Conservation (phyloP, 2,113 vertebrate genomes). For the Phalacrocorax brasilianus region DNA sequence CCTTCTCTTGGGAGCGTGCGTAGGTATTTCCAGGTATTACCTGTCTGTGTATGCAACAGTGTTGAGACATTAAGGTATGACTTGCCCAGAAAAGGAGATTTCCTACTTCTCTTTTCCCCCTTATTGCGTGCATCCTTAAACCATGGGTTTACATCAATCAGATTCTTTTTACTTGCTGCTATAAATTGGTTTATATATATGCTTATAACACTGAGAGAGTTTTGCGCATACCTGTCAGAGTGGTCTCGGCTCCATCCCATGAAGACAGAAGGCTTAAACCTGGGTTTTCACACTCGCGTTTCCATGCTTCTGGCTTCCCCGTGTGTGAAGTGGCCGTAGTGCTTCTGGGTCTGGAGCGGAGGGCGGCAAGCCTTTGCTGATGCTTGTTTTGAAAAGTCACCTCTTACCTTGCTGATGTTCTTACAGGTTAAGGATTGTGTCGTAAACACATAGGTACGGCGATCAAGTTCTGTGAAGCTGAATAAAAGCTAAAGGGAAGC, state of each 20-base stretch:
- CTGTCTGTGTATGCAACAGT: background rate
- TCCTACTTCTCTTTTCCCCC: background rate
- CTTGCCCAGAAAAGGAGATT: background rate
- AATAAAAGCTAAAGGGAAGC: background rate
- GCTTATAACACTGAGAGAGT: background rate
- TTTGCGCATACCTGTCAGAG: background rate
- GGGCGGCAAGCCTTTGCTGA: fast-evolving
- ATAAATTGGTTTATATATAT: fast-evolving
- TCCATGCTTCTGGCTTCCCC: background rate
- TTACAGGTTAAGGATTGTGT: background rate
- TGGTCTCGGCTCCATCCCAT: background rate
- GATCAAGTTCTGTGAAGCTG: background rate
- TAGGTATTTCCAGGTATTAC: background rate
- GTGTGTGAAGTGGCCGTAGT: fast-evolving
- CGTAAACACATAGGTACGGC: background rate
- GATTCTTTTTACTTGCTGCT: background rate
- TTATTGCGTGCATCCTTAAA: fast-evolving
- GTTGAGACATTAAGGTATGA: background rate
- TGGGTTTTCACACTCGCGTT: background rate
- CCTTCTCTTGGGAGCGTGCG: fast-evolving
- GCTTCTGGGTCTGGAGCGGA: background rate
- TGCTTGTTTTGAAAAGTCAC: background rate
- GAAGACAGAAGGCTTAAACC: background rate
- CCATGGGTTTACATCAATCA: fast-evolving
- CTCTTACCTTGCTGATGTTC: background rate